Evolutionary conservation across 2,888 invertebrate species (phyloP).

Genomic region (Chrysopilus asiliformis): DNA sequence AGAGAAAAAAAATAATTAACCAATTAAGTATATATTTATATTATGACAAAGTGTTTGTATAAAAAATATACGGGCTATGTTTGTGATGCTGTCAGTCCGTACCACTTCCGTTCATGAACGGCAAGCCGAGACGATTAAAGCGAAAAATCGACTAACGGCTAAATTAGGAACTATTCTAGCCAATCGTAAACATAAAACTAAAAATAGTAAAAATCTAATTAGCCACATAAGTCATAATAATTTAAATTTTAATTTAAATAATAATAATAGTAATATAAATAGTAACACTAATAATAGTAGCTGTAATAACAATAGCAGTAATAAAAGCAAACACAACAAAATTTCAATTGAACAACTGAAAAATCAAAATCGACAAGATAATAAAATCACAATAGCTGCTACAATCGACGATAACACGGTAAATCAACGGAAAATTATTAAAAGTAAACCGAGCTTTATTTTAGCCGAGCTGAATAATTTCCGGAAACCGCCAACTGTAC

Average conservation of each 20-base stretch:
- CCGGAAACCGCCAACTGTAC: conserved; percentile 16
- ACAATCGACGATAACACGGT: not conserved
- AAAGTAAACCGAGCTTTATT: conserved; percentile 15
- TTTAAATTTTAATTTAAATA: not conserved
- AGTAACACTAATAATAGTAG: conserved; percentile 1
- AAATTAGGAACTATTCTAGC: conserved; percentile 11
- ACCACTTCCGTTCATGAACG: conserved; percentile 21
- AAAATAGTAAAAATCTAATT: not conserved
- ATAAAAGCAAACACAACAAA: conserved; percentile 2
- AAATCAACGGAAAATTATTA: conserved; percentile 2
- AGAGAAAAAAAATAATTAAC: too few species aligned
- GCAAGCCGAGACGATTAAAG: conserved; percentile 18
- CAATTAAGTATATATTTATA: too few species aligned
- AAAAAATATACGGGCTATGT: conserved; percentile 21
- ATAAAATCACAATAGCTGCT: too few species aligned
- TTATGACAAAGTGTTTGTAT: conserved; percentile 21
- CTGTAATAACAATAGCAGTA: not conserved
- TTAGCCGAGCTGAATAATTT: conserved; percentile 17
- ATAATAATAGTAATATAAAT: conserved; percentile 1
- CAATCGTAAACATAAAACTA: not conserved
- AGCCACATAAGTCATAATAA: not conserved
- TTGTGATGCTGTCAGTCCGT: conserved; percentile 22
- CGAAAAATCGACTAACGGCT: conserved; percentile 14
- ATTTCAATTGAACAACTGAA: not conserved
- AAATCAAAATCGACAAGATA: conserved; percentile 4